Conservation (phyloP, 2,888 invertebrate genomes). For the Tigriopus californicus region DNA sequence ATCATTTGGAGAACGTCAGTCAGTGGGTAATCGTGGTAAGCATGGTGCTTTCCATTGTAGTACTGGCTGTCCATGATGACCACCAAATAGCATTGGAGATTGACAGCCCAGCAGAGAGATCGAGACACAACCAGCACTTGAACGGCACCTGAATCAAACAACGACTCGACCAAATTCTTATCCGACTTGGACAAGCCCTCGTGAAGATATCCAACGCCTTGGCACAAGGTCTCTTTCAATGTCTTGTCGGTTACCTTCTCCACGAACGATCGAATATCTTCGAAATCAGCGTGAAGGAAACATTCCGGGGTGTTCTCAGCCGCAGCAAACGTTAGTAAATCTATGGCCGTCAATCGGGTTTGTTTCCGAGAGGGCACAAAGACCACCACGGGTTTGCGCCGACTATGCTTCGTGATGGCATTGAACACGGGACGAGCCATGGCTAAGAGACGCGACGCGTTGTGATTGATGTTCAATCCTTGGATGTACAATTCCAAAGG, state of each 20-base stretch:
- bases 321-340: constrained; percentile 78
- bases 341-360: constrained; percentile 82
- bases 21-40: constrained; percentile 93
- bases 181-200: constrained; percentile 74
- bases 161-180: constrained; percentile 70
- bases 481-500: constrained; percentile 89
- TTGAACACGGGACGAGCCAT: constrained; percentile 98
- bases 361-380: constrained; percentile 82
- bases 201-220: constrained; percentile 93
- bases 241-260: constrained; percentile 53
- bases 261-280: constrained; percentile 71
- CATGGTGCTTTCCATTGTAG: constrained; percentile 54
- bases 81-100: constrained; percentile 76
- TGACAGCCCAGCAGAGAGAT: constrained; percentile 79
- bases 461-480: constrained; percentile 95
- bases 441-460: constrained; percentile 80
- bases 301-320: constrained; percentile 66
- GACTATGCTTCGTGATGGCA: constrained; percentile 62
- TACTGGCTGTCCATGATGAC: constrained; percentile 91
- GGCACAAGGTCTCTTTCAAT: constrained; percentile 70
- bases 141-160: constrained; percentile 80
- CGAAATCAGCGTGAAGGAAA: constrained; percentile 71
- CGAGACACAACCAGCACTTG: constrained; percentile 72
- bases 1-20: constrained; percentile 96
- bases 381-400: constrained; percentile 62